phyloP scores from a whole-genome alignment of 2,797 vertebrate genomes.

The Morus bassanus region DNA sequence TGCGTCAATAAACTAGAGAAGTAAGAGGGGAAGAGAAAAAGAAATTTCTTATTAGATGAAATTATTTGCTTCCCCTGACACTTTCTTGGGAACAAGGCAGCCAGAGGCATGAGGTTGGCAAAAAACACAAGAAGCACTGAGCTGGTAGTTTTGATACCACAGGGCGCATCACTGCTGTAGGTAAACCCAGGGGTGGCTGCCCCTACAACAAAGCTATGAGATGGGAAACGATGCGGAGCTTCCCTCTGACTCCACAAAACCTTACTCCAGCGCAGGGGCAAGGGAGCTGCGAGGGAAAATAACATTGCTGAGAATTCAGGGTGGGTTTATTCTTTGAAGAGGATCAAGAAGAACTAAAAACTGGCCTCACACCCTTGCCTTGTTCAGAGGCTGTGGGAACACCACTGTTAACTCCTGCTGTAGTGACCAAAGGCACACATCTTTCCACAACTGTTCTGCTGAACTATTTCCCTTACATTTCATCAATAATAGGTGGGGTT shows the following conservation, averaged over 20 bases:
- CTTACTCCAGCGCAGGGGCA: neutral
- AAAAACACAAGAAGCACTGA: neutral
- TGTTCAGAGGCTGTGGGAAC: neutral
- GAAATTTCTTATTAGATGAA: neutral
- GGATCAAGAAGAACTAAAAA: neutral
- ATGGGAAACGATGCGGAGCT: neutral
- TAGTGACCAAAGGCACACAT: neutral
- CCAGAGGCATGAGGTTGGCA: neutral
- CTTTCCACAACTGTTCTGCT: neutral
- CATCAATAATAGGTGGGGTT: neutral
- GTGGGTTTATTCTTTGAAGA: neutral
- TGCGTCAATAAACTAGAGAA: constrained; percentile 86
- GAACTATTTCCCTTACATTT: neutral
- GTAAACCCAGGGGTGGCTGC: neutral
- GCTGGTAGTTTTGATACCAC: neutral
- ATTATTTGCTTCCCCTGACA: rapidly evolving
- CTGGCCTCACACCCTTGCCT: neutral
- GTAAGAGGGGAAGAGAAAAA: neutral
- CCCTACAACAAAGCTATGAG: neutral
- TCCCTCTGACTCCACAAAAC: neutral
- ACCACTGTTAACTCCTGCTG: neutral
- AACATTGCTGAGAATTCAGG: neutral
- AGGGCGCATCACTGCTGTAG: neutral
- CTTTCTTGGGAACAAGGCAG: neutral
- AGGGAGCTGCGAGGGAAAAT: neutral